Percentiles rank a stretch among this genome's conserved stretches.
These are phyloP conservation scores for Leucophenga montana DNA, from an alignment of 2,888 invertebrate genomes.

Conservation along the genomic window DNA sequence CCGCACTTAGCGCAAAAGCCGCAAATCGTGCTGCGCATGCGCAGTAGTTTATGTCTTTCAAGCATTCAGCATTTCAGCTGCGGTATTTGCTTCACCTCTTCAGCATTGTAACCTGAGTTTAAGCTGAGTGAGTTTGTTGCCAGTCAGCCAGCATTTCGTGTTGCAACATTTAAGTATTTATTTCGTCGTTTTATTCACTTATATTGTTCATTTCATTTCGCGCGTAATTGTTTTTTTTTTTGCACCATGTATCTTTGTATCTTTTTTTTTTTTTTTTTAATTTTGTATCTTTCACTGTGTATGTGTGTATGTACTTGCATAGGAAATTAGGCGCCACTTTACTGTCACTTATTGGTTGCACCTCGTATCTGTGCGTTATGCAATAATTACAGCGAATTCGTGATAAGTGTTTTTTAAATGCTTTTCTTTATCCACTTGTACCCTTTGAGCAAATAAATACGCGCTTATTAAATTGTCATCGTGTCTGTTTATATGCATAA, in stretches of 20 bases:
- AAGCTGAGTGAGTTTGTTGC: not conserved
- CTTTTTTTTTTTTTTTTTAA: slow-evolving; percentile 59
- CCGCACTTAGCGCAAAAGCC: not conserved
- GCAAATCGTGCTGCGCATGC: not conserved
- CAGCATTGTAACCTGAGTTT: not conserved
- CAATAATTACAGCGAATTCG: slow-evolving; percentile 3
- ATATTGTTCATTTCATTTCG: slow-evolving; percentile 27
- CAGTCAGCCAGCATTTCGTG: slow-evolving; percentile 6
- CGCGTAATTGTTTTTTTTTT: slow-evolving; percentile 38
- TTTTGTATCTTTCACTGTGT: slow-evolving; percentile 57
- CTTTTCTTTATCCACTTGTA: not conserved
- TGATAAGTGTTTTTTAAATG: slow-evolving; percentile 13
- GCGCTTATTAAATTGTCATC: not conserved
- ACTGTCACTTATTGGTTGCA: not conserved
- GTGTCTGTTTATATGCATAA: not conserved
- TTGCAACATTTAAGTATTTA: slow-evolving; percentile 38
- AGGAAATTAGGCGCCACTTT: slow-evolving; percentile 52
- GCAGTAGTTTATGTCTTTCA: not conserved
- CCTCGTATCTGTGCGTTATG: slow-evolving; percentile 9
- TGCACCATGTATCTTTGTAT: slow-evolving; percentile 38
- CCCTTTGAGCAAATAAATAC: slow-evolving; percentile 2
- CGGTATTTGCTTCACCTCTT: not conserved
- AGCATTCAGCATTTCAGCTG: not conserved
- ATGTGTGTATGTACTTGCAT: slow-evolving; percentile 61
- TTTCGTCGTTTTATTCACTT: slow-evolving; percentile 32